These are phyloP conservation scores for Smittia aterrima DNA, from an alignment of 2,888 invertebrate species.

Conservation along the genomic window DNA sequence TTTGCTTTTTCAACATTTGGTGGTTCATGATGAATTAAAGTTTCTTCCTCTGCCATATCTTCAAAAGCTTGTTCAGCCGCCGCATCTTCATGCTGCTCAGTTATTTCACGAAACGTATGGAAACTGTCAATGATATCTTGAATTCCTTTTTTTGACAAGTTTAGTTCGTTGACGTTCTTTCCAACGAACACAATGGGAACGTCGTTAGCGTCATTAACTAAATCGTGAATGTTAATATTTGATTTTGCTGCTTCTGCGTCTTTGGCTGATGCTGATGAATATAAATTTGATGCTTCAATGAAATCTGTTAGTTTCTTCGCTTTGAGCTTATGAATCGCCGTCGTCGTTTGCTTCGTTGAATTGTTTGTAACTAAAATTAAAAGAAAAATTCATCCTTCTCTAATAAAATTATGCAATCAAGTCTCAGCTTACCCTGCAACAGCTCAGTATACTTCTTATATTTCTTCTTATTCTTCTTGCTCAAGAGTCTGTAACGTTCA, in stretches of 20 bases:
- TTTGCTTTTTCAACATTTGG: conserved; percentile 38
- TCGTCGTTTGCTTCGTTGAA: conserved; percentile 64
- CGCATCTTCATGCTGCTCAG: conserved; percentile 46
- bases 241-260: background rate
- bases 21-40: background rate
- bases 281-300: conserved; percentile 54
- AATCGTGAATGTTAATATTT: background rate
- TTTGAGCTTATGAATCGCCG: conserved; percentile 65
- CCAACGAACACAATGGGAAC: conserved; percentile 5
- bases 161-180: conserved; percentile 15
- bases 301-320: conserved; percentile 66
- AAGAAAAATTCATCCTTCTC: conserved; percentile 40
- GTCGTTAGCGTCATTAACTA: background rate
- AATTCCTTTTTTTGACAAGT: conserved; percentile 44
- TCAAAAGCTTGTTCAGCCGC: conserved; percentile 42
- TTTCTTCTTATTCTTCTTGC: conserved; percentile 55
- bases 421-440: conserved; percentile 60
- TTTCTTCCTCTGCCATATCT: conserved; percentile 19
- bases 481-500: conserved; percentile 44
- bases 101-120: conserved; percentile 50
- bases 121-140: conserved; percentile 51
- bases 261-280: background rate
- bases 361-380: conserved; percentile 61
- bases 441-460: conserved; percentile 65
- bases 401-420: conserved; percentile 23